Conservation (phyloP, 2,888 invertebrate species). For the Scaptomyza caliginosa region DNA sequence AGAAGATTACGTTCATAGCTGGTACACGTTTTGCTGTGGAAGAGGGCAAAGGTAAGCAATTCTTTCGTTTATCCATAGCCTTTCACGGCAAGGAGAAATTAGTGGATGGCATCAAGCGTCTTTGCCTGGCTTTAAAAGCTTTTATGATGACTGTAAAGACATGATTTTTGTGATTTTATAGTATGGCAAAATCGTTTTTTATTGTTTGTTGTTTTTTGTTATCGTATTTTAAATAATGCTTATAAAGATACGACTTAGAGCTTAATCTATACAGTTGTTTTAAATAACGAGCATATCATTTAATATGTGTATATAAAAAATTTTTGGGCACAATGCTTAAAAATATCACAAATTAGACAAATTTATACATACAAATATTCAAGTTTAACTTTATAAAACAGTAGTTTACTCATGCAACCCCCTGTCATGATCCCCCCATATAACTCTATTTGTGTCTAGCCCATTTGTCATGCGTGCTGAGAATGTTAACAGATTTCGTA, state of each 20-base stretch:
- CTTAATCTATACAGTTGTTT: conserved; percentile 48
- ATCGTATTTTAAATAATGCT: conserved; percentile 61
- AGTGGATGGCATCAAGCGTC: conserved; percentile 75
- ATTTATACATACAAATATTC: conserved; percentile 62
- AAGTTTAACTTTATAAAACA: conserved; percentile 41
- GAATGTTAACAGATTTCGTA: conserved; percentile 51
- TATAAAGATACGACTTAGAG: conserved; percentile 62
- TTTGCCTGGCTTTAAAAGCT: conserved; percentile 81
- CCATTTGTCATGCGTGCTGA: conserved; percentile 41
- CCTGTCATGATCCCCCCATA: background rate
- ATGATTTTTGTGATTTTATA: conserved; percentile 21
- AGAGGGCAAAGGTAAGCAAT: conserved; percentile 80
- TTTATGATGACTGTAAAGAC: conserved; percentile 55
- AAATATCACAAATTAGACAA: conserved; percentile 75
- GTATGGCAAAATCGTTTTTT: conserved; percentile 61
- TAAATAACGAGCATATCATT: conserved; percentile 46
- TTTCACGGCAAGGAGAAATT: conserved; percentile 84
- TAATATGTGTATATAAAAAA: conserved; percentile 39
- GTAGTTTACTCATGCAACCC: conserved; percentile 35
- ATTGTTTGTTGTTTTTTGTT: conserved; percentile 57
- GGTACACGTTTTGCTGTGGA: conserved; percentile 84
- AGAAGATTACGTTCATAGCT: conserved; percentile 84
- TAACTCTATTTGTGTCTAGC: conserved; percentile 8
- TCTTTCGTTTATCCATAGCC: conserved; percentile 85
- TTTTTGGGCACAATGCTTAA: conserved; percentile 74